These are phyloP conservation scores for Menidia beryllina DNA, from an alignment of 2,113 vertebrate species.

Conservation along the genomic window DNA sequence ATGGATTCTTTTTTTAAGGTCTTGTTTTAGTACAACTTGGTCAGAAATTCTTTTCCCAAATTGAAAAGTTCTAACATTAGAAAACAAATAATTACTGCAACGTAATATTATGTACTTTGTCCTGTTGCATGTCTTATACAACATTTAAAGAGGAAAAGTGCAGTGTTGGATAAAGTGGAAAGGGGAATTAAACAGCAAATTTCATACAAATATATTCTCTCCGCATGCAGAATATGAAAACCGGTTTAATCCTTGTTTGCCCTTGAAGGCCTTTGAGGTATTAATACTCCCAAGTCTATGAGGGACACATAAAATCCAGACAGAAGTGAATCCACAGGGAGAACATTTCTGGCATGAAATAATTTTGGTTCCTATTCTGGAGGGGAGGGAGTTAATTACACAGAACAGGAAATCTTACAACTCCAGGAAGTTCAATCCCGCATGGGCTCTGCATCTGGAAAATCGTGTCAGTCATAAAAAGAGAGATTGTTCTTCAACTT, in stretches of 20 bases:
- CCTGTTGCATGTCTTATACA: neutral
- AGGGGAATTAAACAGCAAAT: slow-evolving; percentile 42
- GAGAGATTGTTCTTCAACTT: neutral
- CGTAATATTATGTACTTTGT: neutral
- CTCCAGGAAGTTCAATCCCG: slow-evolving; percentile 16
- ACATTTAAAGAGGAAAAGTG: neutral
- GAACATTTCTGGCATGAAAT: slow-evolving; percentile 33
- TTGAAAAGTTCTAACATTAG: neutral
- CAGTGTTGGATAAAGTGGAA: neutral
- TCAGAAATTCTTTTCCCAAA: too few relatives aligned
- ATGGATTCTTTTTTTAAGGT: too few relatives aligned
- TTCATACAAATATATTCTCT: slow-evolving; percentile 30
- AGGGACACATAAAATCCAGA: slow-evolving; percentile 36
- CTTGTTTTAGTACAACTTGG: too few relatives aligned
- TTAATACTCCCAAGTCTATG: slow-evolving; percentile 48
- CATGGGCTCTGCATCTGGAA: neutral
- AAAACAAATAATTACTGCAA: neutral
- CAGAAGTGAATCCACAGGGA: slow-evolving; percentile 35
- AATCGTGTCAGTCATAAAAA: neutral
- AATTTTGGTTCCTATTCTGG: slow-evolving; percentile 35
- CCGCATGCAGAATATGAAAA: slow-evolving; percentile 38
- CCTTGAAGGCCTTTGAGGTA: slow-evolving; percentile 65
- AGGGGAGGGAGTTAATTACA: slow-evolving; percentile 55
- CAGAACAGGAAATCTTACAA: slow-evolving; percentile 25
- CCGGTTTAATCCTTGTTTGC: slow-evolving; percentile 52